These are phyloP conservation scores for Euclidia mi DNA, from an alignment of 2,888 invertebrate genomes.

Conservation along the genomic window DNA sequence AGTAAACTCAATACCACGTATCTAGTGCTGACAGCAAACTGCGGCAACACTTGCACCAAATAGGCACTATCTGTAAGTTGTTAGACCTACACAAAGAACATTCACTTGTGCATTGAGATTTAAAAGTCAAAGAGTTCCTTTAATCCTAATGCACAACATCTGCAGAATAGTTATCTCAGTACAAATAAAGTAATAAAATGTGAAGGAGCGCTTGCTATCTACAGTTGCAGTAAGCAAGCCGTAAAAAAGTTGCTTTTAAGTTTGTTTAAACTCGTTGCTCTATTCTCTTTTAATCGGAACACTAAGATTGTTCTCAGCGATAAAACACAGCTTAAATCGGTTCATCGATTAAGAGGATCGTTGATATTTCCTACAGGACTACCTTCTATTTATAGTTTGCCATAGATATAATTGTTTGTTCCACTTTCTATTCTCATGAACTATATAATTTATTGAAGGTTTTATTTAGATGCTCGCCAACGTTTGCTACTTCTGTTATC, in stretches of 20 bases:
- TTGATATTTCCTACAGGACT: slow-evolving; percentile 33
- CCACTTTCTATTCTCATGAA: slow-evolving; percentile 13
- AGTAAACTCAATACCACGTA: no score
- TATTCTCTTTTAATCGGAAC: slow-evolving; percentile 51
- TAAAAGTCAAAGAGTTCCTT: no score
- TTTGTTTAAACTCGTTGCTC: slow-evolving; percentile 47
- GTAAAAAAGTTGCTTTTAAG: slow-evolving; percentile 40
- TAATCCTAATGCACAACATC: neutral
- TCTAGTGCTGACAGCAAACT: no score
- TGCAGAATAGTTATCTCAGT: neutral
- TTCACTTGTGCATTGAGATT: no score
- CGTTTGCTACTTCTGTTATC: slow-evolving; percentile 31
- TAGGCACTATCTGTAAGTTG: no score
- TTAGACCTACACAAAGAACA: no score
- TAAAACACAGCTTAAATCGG: slow-evolving; percentile 48
- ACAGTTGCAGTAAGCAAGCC: slow-evolving; percentile 23
- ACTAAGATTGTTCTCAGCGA: slow-evolving; percentile 43
- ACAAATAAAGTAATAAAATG: slow-evolving; percentile 30
- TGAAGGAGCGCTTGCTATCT: slow-evolving; percentile 13
- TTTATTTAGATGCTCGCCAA: slow-evolving; percentile 21
- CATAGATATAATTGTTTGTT: slow-evolving; percentile 9
- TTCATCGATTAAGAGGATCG: slow-evolving; percentile 44
- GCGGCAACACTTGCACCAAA: no score
- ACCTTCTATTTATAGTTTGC: slow-evolving; percentile 37
- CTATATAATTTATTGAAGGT: neutral